Evolutionary conservation across 2,888 invertebrate genomes (phyloP).

Genomic region (Podotricha telesiphe): DNA sequence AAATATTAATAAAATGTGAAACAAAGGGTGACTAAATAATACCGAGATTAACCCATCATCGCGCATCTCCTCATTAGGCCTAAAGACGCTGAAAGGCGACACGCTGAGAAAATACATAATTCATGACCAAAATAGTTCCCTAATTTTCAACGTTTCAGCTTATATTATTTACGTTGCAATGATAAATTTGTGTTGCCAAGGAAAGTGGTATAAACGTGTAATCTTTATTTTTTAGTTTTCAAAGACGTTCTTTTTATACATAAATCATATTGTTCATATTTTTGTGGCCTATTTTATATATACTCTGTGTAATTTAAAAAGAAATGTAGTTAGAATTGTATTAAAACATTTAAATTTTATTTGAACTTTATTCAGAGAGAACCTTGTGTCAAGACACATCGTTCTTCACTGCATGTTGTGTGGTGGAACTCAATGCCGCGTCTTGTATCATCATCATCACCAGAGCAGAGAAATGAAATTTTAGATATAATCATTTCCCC

Average conservation of each 20-base stretch:
- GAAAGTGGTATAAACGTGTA: background rate
- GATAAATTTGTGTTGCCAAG: background rate
- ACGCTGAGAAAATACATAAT: slow-evolving; percentile 47
- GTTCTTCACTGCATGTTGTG: too few relatives aligned
- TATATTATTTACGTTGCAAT: slow-evolving; percentile 5
- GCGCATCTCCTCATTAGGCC: slow-evolving; percentile 48
- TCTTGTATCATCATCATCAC: too few relatives aligned
- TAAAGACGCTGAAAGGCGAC: slow-evolving; percentile 47
- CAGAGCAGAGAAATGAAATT: too few relatives aligned
- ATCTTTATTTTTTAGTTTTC: background rate
- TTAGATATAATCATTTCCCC: too few relatives aligned
- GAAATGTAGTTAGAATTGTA: too few relatives aligned
- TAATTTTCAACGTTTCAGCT: slow-evolving; percentile 34
- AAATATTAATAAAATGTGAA: slow-evolving; percentile 2
- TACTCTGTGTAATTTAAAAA: too few relatives aligned
- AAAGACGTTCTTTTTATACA: too few relatives aligned
- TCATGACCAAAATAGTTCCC: slow-evolving; percentile 47
- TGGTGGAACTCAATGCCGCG: background rate
- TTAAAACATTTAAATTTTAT: too few relatives aligned
- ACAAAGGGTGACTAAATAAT: slow-evolving; percentile 44
- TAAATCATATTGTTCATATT: too few relatives aligned
- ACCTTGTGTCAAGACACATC: too few relatives aligned
- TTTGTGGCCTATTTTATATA: too few relatives aligned
- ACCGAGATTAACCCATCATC: slow-evolving; percentile 47
- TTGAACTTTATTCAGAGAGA: too few relatives aligned